Evolutionary conservation across 2,888 invertebrate species (phyloP).

Genomic region (Drosophila subsilvestris): DNA sequence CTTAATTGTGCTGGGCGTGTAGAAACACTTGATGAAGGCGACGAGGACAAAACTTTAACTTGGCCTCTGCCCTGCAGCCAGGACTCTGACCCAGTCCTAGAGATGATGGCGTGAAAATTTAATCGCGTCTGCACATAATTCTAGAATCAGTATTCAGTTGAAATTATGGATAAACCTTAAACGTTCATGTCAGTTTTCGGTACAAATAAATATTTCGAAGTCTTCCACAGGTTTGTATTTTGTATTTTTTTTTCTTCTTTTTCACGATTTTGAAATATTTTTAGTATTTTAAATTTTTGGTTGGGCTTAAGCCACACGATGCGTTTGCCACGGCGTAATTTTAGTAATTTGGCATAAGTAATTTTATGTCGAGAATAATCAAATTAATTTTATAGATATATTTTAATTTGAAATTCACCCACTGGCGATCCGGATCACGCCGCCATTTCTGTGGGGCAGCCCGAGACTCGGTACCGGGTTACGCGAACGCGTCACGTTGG

Average conservation of each 20-base stretch:
- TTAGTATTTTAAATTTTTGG: not conserved
- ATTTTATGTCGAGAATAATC: not conserved
- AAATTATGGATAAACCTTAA: not conserved
- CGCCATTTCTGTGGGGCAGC: slow-evolving; percentile 29
- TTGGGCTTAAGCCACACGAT: too few species aligned
- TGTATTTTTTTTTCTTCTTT: not conserved
- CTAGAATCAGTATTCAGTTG: not conserved
- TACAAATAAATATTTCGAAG: too few species aligned
- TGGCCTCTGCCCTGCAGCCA: slow-evolving; percentile 62
- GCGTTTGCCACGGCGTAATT: too few species aligned
- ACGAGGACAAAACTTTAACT: slow-evolving; percentile 74
- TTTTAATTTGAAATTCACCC: not conserved
- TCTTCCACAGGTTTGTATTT: not conserved
- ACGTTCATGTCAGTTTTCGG: too few species aligned
- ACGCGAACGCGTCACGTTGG: slow-evolving; percentile 67
- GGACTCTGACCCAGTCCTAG: slow-evolving; percentile 37
- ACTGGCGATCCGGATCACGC: slow-evolving; percentile 10
- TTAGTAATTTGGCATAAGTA: not conserved
- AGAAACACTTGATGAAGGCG: slow-evolving; percentile 68
- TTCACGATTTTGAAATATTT: not conserved
- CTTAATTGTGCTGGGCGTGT: slow-evolving; percentile 71
- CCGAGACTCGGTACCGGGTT: slow-evolving; percentile 56
- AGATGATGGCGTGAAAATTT: slow-evolving; percentile 58
- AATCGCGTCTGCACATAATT: not conserved
- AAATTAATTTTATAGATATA: not conserved